A percentile compares a stretch with the other conserved stretches of the same genome.
These are phyloP conservation scores for Cephalopachus bancanus DNA, from an alignment of 2,797 vertebrate genomes.

Conservation along the genomic window DNA sequence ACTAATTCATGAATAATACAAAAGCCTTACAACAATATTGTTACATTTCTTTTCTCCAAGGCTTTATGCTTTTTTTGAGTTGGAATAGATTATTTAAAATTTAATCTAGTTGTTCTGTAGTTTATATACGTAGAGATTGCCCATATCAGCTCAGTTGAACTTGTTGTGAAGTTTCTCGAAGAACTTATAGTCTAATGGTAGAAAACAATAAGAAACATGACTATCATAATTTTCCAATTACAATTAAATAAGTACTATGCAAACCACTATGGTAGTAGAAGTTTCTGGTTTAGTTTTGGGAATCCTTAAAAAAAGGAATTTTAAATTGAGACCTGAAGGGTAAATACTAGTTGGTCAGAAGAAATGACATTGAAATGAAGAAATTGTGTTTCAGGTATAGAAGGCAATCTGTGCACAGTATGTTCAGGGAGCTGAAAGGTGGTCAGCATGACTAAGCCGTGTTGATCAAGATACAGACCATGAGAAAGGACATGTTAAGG, in stretches of 20 bases:
- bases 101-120: background rate
- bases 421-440: background rate
- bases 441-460: background rate
- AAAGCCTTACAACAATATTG: background rate
- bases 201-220: background rate
- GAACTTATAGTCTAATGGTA: background rate
- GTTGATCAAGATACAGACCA: background rate
- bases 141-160: background rate
- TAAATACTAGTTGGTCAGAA: background rate
- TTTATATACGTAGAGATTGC: background rate
- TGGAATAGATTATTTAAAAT: slow-evolving; percentile 6
- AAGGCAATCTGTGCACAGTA: background rate
- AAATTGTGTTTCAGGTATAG: background rate
- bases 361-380: background rate
- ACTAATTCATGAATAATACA: background rate
- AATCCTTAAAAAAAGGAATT: background rate
- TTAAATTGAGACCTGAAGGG: background rate
- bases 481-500: background rate
- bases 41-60: background rate
- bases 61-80: background rate
- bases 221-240: background rate
- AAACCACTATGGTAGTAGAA: background rate
- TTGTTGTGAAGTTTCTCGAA: background rate
- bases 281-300: background rate
- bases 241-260: background rate